Evolutionary conservation across 2,888 invertebrate genomes (phyloP).

Genomic region (Campoletis raptor): DNA sequence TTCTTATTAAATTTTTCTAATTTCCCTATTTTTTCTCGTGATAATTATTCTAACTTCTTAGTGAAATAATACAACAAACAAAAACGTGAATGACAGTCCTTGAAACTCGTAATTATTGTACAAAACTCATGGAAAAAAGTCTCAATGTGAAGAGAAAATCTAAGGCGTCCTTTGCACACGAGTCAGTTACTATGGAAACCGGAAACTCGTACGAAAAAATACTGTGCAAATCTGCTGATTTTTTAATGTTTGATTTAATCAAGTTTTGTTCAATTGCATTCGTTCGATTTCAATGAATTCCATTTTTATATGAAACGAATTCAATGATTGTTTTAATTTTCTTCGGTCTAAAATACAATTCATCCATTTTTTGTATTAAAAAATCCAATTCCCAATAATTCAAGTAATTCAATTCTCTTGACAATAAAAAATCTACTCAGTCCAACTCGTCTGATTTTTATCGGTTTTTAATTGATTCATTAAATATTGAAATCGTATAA

Average conservation of each 20-base stretch:
- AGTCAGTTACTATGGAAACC: conserved; percentile 16
- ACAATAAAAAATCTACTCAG: background rate
- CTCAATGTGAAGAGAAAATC: background rate
- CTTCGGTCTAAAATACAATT: too few relatives aligned
- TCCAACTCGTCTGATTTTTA: background rate
- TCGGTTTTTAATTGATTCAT: too few relatives aligned
- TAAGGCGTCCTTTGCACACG: background rate
- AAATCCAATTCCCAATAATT: too few relatives aligned
- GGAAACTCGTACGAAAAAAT: background rate
- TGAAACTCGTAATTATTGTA: background rate
- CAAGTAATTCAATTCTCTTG: too few relatives aligned
- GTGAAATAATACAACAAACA: background rate
- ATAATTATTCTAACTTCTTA: background rate
- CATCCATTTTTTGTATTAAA: too few relatives aligned
- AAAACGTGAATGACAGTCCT: background rate
- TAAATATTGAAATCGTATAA: too few relatives aligned
- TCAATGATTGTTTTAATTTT: too few relatives aligned
- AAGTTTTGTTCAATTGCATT: too few relatives aligned
- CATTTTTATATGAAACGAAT: too few relatives aligned
- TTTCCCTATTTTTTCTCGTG: background rate
- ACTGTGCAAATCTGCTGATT: too few relatives aligned
- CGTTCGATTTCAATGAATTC: too few relatives aligned
- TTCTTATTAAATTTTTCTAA: background rate
- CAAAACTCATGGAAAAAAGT: background rate
- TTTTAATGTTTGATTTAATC: too few relatives aligned